Evolutionary conservation across 1,140 invertebrate genomes (phyloP), one percentile per base, ranked within the genome.

Genomic region (Colletes latitarsis): DNA sequence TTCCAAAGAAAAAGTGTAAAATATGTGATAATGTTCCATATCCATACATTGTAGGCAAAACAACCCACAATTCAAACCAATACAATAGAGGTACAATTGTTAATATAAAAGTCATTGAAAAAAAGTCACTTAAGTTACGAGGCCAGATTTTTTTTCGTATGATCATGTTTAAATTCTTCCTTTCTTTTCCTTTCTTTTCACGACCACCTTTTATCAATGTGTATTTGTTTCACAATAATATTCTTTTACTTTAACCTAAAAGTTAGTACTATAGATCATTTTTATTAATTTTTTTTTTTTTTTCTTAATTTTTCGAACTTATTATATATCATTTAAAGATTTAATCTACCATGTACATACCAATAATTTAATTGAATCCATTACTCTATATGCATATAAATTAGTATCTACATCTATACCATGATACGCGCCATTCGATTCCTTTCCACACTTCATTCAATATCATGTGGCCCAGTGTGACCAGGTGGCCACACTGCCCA

Each of bases 31-130:
- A 58, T 55, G 92, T 87, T 46, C 91, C 92, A 53, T 90, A 75
- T 60, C 88, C 71, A 86, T 94, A 94, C n/a, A 96, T 86, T 39
- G 91, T 90, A 5, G 96, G 96, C 58, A 96, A 82, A 3, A 96
- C 95, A 17, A 96, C 82, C 89, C 94, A 96, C 0, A 96, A 81
- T 88, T 96, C 96, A 89, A 96, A 96, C 93, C 95, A 95, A 83
- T 95, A 96, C 17, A 95, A 91, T 6, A 94, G 60, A 63, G 95
- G 95, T 17, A 95, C 94, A 68, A 95, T 94, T 60, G 91, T 82
- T 30, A 95, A 86, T 49, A 95, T 86, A 89, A 96, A 96, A 43
- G 84, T 66, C 82, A 95, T 93, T 21, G 94, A 94, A 58, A 88
- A 89, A 53, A 92, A 84, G 84, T 95, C 95, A 43, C 90, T 88